Conservation (phyloP, 2,113 vertebrate genomes). For the Leucopternis melanops region DNA sequence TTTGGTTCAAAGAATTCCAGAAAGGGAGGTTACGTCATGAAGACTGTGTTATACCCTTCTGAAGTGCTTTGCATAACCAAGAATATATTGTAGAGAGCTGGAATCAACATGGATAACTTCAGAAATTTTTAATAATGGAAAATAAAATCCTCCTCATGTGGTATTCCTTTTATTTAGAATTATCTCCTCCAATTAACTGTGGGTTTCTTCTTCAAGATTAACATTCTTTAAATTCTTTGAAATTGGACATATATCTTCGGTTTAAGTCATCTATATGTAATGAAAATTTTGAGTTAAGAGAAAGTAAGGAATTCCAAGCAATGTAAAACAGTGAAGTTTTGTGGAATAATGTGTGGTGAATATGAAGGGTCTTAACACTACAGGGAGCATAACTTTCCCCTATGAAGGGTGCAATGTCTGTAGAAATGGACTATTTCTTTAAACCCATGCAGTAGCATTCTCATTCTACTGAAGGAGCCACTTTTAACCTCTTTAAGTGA, state of each 20-base stretch:
- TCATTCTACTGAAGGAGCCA: not conserved
- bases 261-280: not conserved
- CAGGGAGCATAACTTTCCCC: not conserved
- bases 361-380: not conserved
- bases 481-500: constrained; percentile 24
- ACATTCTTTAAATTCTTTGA: not conserved
- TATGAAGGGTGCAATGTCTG: not conserved
- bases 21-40: not conserved
- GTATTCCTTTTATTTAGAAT: not conserved
- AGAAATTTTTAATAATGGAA: not conserved
- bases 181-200: not conserved
- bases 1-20: not conserved
- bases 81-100: not conserved
- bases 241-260: not conserved
- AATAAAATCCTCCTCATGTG: not conserved
- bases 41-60: not conserved
- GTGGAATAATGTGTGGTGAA: not conserved
- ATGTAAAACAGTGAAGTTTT: not conserved
- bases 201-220: not conserved
- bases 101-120: not conserved
- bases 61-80: not conserved
- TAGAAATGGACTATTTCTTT: not conserved
- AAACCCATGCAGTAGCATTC: not conserved
- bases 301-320: not conserved
- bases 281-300: not conserved